Conservation (phyloP, 1,140 invertebrate genomes). For the Grapholita molesta region DNA sequence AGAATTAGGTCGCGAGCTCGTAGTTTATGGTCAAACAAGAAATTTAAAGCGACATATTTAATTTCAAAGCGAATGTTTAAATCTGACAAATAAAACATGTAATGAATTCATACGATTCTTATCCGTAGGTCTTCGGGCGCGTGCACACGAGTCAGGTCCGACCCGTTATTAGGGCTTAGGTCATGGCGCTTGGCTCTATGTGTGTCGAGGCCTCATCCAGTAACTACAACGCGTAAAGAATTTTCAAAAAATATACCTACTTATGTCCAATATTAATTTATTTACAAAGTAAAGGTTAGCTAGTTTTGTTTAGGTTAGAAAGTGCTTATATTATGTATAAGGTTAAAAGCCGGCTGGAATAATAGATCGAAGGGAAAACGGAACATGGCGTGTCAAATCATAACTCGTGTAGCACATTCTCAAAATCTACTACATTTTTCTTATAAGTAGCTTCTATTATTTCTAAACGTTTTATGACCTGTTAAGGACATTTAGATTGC, state of each 20-base stretch:
- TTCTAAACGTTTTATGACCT: neutral
- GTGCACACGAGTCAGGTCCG: constrained; percentile 45
- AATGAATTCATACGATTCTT: neutral
- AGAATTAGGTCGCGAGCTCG: no score
- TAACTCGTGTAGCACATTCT: neutral
- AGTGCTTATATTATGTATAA: no score
- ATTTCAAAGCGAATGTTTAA: no score
- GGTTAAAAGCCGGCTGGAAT: no score
- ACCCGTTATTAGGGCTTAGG: constrained; percentile 55
- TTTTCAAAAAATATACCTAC: neutral
- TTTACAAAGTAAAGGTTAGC: no score
- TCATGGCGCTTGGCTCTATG: constrained; percentile 45
- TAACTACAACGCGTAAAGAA: neutral
- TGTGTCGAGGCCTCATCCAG: constrained; percentile 41
- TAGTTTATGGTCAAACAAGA: no score
- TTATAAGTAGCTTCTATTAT: neutral
- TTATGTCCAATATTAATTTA: no score
- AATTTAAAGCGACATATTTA: neutral
- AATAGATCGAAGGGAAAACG: no score
- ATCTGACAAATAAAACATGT: neutral
- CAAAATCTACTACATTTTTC: neutral
- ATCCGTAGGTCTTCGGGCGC: neutral
- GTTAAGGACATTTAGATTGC: constrained; percentile 38
- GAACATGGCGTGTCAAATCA: no score
- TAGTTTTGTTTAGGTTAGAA: no score